Percentiles rank a stretch among this genome's conserved stretches.
These are phyloP conservation scores for Heliangelus exortis DNA, from an alignment of 2,797 vertebrate species.

Conservation along the genomic window DNA sequence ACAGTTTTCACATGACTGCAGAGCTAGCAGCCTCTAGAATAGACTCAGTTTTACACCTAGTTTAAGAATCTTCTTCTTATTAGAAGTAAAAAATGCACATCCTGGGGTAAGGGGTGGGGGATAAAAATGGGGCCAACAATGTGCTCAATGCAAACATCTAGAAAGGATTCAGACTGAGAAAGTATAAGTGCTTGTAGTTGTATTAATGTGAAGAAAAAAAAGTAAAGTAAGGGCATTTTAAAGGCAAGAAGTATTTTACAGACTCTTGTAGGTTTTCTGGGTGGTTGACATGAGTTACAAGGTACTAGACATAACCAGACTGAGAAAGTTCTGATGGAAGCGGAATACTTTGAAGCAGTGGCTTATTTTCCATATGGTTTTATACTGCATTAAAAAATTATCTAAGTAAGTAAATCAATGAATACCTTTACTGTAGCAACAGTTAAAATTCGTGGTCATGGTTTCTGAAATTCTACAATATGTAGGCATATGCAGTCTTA, in stretches of 20 bases:
- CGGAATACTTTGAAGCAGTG: background rate
- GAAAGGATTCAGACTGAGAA: background rate
- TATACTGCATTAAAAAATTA: background rate
- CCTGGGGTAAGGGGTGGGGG: background rate
- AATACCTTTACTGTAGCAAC: background rate
- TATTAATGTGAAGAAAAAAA: background rate
- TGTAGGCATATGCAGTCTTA: background rate
- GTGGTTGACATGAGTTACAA: background rate
- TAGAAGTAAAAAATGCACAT: conserved; percentile 14
- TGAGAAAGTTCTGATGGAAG: background rate
- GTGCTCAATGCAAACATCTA: background rate
- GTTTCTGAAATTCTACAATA: background rate
- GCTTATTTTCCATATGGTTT: background rate
- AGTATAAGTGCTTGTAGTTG: background rate
- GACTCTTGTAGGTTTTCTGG: background rate
- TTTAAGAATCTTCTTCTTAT: background rate
- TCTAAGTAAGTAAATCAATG: background rate
- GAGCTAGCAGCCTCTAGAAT: background rate
- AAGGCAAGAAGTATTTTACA: conserved; percentile 20
- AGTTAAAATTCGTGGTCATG: background rate
- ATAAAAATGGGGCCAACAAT: background rate
- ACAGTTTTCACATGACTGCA: conserved; percentile 8
- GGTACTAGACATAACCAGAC: background rate
- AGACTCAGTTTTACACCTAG: conserved; percentile 38
- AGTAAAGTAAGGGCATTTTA: conserved; percentile 8